phyloP scores from a whole-genome alignment of 2,113 vertebrate species.

The Crotalus tigris region DNA sequence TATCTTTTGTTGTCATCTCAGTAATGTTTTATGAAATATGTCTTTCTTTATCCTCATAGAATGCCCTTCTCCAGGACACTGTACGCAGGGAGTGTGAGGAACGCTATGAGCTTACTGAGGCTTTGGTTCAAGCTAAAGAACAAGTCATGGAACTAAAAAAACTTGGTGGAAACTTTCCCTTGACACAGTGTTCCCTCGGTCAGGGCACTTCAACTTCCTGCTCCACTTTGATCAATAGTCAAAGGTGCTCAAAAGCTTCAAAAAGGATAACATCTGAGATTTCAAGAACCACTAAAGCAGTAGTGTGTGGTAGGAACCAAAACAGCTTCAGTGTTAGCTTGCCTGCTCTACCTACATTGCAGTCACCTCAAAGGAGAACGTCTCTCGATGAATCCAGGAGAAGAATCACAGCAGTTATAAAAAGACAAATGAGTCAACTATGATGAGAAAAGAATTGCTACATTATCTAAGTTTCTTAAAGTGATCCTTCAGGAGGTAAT shows the following conservation, averaged over 20 bases:
- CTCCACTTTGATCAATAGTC: slow-evolving; percentile 11
- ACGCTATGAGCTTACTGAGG: slow-evolving; percentile 84
- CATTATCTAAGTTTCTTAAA: fast-evolving
- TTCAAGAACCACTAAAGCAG: background rate
- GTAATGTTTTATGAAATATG: background rate
- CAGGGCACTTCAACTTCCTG: slow-evolving; percentile 51
- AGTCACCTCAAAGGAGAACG: slow-evolving; percentile 47
- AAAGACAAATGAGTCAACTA: slow-evolving; percentile 63
- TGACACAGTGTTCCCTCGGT: slow-evolving; percentile 40
- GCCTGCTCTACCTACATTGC: slow-evolving; percentile 42
- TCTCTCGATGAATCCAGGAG: slow-evolving; percentile 52
- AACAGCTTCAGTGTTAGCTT: background rate
- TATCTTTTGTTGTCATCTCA: background rate
- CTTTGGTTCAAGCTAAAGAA: slow-evolving; percentile 76
- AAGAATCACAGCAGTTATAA: slow-evolving; percentile 48
- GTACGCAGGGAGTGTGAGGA: slow-evolving; percentile 88
- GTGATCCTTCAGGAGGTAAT: fast-evolving
- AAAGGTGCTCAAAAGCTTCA: slow-evolving; percentile 32
- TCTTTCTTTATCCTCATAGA: slow-evolving; percentile 69
- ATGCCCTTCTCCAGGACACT: slow-evolving; percentile 82
- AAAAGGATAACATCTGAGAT: slow-evolving; percentile 18
- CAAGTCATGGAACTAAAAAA: slow-evolving; percentile 73
- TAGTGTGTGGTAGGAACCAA: background rate
- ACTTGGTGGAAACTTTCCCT: slow-evolving; percentile 41
- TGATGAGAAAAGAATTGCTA: slow-evolving; percentile 23